Evolutionary conservation across 2,797 vertebrate species (phyloP).

Genomic region (Alosa sapidissima): DNA sequence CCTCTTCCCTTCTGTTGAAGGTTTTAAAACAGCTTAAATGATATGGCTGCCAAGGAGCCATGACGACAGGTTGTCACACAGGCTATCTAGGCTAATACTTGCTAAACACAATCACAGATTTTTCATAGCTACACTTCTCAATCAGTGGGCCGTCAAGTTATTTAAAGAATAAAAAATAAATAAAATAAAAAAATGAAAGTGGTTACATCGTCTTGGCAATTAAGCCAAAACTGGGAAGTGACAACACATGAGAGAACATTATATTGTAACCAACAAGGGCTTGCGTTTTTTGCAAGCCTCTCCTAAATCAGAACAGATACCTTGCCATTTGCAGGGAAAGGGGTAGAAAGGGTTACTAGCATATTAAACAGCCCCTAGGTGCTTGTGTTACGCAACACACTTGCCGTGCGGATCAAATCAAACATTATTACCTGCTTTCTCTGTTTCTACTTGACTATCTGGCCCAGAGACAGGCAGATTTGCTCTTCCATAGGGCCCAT

Average conservation of each 20-base stretch:
- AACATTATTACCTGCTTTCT: constrained; percentile 45
- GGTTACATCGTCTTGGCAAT: neutral
- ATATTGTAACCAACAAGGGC: neutral
- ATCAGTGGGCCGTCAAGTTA: neutral
- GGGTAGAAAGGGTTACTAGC: neutral
- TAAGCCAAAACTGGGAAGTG: neutral
- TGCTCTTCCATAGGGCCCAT: neutral
- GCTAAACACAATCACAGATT: neutral
- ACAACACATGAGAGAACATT: neutral
- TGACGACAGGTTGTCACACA: neutral
- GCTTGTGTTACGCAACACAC: constrained; percentile 56
- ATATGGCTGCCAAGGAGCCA: neutral
- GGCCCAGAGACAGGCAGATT: neutral
- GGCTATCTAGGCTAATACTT: neutral
- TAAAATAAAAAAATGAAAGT: neutral
- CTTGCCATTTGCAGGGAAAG: neutral
- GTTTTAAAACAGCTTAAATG: neutral
- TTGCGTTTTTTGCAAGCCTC: neutral
- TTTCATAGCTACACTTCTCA: neutral
- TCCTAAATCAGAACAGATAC: neutral
- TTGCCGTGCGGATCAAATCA: constrained; percentile 48
- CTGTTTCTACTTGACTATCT: neutral
- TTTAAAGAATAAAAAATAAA: neutral
- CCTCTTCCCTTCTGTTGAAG: neutral
- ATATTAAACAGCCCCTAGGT: constrained; percentile 37